Evolutionary conservation across 2,888 invertebrate species (phyloP), one percentile per base, ranked within the genome.

Genomic region (Mycalesis mineus): DNA sequence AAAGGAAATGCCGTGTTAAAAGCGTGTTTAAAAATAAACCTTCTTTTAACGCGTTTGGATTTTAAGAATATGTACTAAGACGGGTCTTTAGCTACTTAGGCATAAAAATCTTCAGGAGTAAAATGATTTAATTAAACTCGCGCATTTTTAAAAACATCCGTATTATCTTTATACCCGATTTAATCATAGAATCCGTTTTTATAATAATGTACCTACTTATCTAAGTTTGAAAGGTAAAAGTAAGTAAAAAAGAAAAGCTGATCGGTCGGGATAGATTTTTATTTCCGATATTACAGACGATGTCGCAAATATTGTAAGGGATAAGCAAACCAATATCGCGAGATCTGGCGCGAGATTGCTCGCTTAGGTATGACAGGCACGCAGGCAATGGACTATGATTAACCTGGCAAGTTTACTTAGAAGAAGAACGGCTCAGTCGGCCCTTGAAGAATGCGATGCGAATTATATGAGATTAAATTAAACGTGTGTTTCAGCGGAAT

Each of bases 331-430:
- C 52, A 59, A 55, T 64, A 64, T 63, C 63, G 54, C 39, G 42
- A 55, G 55, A 65, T 65, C 54, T 57, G 44, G 54, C 55, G 55
- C 51, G 49, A 53, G 55, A 63, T 62, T 59, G 60, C 56, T 57
- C 54, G 53, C 59, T 55, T 51, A 39, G 55, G 57, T 61, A 65
- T 56, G 65, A 60, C 56, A 56, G 50, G 57, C 59, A 59, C 57
- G 58, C 60, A 53, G 55, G 63, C 55, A 56, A 65, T 61, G 57
- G 50, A 61, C 57, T 61, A 53, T 60, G 63, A 65, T 65, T 65
- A 63, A 57, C 61, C 57, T 62, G 55, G 51, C 31, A 47, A 52
- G 52, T 57, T 62, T 57, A 51, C 57, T 60, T 60, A 54, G 51
- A 57, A 60, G 63, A 64, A 56, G 60, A 62, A 64, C 62, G 59